phyloP scores from a whole-genome alignment of 2,797 vertebrate species.

The Lithobates sylvaticus region DNA sequence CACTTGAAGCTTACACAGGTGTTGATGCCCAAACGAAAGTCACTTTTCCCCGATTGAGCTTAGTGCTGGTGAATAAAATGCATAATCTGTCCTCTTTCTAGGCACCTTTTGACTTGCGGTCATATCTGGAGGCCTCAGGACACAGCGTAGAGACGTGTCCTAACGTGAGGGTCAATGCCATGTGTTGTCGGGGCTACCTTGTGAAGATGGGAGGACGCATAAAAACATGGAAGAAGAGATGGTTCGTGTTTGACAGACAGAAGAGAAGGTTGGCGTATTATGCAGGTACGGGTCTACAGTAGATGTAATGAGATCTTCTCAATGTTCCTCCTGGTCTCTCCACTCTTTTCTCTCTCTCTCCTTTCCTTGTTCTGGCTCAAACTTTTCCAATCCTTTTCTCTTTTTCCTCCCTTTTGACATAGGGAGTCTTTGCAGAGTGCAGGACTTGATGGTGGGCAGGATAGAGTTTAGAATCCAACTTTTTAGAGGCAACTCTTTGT shows the following conservation, averaged over 20 bases:
- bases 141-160: constrained; percentile 82
- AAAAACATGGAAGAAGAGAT: constrained; percentile 92
- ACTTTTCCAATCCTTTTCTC: too few species aligned
- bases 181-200: constrained; percentile 84
- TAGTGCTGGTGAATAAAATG: too few species aligned
- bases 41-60: too few species aligned
- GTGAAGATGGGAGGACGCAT: constrained; percentile 90
- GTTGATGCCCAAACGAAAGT: too few species aligned
- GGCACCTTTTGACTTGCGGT: constrained; percentile 82
- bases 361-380: too few species aligned
- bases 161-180: constrained; percentile 77
- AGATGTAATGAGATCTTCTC: not conserved
- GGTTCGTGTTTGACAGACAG: constrained; percentile 91
- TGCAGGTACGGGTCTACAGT: constrained; percentile 73
- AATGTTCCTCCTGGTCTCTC: not conserved
- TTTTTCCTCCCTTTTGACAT: too few species aligned
- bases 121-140: constrained; percentile 87
- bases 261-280: constrained; percentile 88
- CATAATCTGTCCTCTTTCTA: not conserved
- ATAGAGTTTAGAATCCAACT: too few species aligned
- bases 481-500: too few species aligned
- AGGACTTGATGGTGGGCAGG: too few species aligned
- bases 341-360: too few species aligned
- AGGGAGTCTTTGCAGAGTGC: too few species aligned
- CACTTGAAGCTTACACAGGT: too few species aligned